A percentile compares a stretch with the other conserved stretches of the same genome.
Conservation (phyloP, 2,797 vertebrate species). For the Nannoperca obscura region DNA sequence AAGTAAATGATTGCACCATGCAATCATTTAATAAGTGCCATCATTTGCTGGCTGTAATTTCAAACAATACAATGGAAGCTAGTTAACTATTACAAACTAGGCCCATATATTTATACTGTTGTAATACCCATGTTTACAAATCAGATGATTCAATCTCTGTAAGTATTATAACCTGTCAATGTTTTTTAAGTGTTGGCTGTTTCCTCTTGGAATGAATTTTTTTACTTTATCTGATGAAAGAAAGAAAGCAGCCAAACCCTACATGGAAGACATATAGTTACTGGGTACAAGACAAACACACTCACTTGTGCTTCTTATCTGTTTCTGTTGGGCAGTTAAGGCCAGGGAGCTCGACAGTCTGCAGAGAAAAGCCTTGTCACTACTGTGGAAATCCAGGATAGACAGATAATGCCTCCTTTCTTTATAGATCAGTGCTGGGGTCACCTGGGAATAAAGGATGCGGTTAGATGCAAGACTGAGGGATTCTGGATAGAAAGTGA, state of each 20-base stretch:
- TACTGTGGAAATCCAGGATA: conserved; percentile 52
- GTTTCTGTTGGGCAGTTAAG: conserved; percentile 10
- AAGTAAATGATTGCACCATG: neutral
- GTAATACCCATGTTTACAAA: neutral
- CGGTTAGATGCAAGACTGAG: conserved; percentile 57
- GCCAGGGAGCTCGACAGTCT: neutral
- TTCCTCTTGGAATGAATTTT: neutral
- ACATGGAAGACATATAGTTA: conserved; percentile 13
- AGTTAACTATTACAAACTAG: neutral
- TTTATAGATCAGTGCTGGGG: conserved; percentile 61
- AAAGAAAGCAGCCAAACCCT: conserved; percentile 5
- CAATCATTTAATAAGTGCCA: conserved; percentile 30
- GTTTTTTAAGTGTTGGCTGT: neutral
- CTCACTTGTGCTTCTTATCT: conserved; percentile 43
- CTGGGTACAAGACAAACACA: conserved; percentile 19
- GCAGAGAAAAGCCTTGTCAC: conserved; percentile 52
- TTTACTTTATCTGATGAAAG: conserved; percentile 23
- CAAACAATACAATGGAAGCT: neutral
- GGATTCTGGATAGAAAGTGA: conserved; percentile 61
- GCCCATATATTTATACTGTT: neutral
- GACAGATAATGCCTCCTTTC: conserved; percentile 64
- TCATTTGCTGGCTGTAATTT: neutral
- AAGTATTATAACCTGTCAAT: neutral
- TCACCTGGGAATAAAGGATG: conserved; percentile 64
- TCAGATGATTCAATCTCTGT: neutral